Evolutionary conservation across 2,888 invertebrate genomes (phyloP), one percentile per base, ranked within the genome.

Genomic region (Philonicus albiceps): DNA sequence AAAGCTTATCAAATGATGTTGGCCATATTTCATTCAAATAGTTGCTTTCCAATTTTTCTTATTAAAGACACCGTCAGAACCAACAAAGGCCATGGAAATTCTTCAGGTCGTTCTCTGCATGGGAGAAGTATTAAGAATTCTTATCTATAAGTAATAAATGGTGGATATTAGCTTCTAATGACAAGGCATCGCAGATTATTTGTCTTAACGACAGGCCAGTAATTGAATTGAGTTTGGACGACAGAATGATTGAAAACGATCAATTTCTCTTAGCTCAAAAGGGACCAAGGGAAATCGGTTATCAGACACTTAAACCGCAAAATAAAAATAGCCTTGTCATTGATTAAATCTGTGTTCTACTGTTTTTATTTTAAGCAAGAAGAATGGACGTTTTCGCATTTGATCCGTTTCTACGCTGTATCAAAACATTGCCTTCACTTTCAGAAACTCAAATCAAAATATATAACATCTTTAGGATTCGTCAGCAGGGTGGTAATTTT

Each of bases 131-230:
- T 72, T 72, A 64, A 74, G 85, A 86, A 86, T 83, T 86, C 75
- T 87, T 87, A 86, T 86, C 86, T 85, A 87, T 87, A 86, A 64
- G 85, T 87, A 81, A 87, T 87, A 81, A 86, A 87, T 87, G 85
- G 72, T 53, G 74, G 85, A 83, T 87, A 87, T 87, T 87, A 87
- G 85, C 86, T 86, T 81, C 83, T 86, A 87, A 87, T 86, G 87
- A 86, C 75, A 78, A 86, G 78, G 81, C 85, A 86, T 85, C 81
- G 30, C 64, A 85, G 72, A 86, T 86, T 86, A 87, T 87, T 87
- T 87, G 86, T 87, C 86, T 87, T 86, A 87, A 85, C 85, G 87
- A 87, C 87, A 87, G 87, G 81, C 74, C 85, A 85, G 86, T 87
- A 87, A 87, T 87, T 87, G 87, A 87, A 87, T 87, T 85, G 87